phyloP scores from a whole-genome alignment of 2,113 vertebrate species.

The Pedetes capensis region DNA sequence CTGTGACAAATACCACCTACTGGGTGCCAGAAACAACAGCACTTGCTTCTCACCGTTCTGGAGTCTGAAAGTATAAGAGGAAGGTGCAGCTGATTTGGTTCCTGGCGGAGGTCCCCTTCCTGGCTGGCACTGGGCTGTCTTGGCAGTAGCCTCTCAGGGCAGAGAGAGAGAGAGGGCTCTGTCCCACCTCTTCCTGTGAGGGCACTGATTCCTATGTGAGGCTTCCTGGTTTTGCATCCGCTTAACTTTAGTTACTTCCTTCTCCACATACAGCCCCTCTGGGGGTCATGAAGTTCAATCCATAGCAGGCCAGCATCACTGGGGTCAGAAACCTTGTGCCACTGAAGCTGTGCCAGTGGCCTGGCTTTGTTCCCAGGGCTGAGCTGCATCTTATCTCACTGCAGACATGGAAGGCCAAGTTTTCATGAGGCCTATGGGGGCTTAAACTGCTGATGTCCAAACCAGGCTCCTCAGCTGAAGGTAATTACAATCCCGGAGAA shows the following conservation, averaged over 20 bases:
- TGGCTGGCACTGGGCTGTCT: too few relatives aligned
- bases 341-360: too few relatives aligned
- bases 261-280: not conserved
- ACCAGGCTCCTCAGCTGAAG: not conserved
- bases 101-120: not conserved
- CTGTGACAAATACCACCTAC: rapidly evolving
- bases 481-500: rapidly evolving
- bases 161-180: not conserved
- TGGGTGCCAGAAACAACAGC: rapidly evolving
- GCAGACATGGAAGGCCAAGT: not conserved
- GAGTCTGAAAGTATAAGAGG: not conserved
- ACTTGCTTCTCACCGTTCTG: not conserved
- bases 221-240: too few relatives aligned
- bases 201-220: rapidly evolving
- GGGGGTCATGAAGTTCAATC: not conserved
- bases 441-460: not conserved
- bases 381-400: not conserved
- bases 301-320: rapidly evolving
- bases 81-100: not conserved
- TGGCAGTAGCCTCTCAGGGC: rapidly evolving
- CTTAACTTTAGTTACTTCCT: not conserved
- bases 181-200: not conserved
- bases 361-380: not conserved
- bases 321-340: not conserved
- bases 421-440: not conserved